Base-by-base conservation (phyloP, 2,797 vertebrate species). In the Tapera naevia region DNA sequence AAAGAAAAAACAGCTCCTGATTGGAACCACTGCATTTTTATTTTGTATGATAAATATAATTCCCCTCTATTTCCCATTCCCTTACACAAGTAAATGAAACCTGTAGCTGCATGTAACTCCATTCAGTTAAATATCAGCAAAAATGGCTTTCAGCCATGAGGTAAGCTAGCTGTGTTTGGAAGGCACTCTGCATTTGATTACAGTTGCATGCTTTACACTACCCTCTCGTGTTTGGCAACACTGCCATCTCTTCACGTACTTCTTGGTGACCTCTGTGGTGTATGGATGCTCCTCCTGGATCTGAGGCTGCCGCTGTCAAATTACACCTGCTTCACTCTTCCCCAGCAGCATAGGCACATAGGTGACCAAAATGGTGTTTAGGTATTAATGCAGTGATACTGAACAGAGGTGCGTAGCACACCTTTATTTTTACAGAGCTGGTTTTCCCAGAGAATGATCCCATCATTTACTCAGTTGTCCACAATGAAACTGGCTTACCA, bases 21-120 rank as follows among this genome's bases (percentile, higher is more conserved):
- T 65, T 96, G 94, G 96, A 98, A 96, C 97, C 97, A 97, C 97
- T 97, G 96, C 94, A 51, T 95, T 95, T 98, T 98, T 98, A 97
- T 98, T 98, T 95, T 83, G 46, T 84, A 86, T 96, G 96, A 97
- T 98, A 98, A 98, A 97, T 98, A 98, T 97, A 95, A 95, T 96
- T 97, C 93, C 97, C 96, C 92, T 87, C 94, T 94, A 95, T 86
- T 97, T 95, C 95, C 97, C 97, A 90, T 95, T 97, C 95, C 97
- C 94, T 96, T 97, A 95, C 76, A 72, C 91, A 76, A 91, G 91
- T 97, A 97, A 83, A 95, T 90, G 96, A 95, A 94, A 95, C 91
- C 86, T 75, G 92, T 92, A 96, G 89, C 93, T 95, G 93, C 72
- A 86, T 73, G 95, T 73, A 95, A 33, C 48, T 94, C 81, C 95